Conservation (phyloP, 2,888 invertebrate genomes). For the Camptogramma bilineatum region DNA sequence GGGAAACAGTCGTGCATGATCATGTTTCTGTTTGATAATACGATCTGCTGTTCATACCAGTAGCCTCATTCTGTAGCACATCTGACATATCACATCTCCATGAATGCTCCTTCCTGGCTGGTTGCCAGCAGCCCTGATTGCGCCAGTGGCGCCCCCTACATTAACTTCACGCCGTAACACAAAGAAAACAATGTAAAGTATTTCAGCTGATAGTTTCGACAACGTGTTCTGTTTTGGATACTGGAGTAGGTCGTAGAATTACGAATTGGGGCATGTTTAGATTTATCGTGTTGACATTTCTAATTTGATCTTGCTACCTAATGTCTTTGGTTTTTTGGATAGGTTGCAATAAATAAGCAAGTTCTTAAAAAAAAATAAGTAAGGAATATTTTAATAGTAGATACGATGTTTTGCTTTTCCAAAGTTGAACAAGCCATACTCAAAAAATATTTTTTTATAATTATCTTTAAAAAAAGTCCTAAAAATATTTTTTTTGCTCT, state of each 20-base stretch:
- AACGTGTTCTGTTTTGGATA: slow-evolving; percentile 37
- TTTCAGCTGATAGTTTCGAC: slow-evolving; percentile 45
- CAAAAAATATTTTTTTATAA: no score
- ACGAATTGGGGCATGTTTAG: background rate
- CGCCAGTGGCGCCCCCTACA: slow-evolving; percentile 50
- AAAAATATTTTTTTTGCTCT: no score
- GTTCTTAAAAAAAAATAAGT: no score
- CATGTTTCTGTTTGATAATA: no score
- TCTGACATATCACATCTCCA: slow-evolving; percentile 44
- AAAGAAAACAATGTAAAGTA: slow-evolving; percentile 47
- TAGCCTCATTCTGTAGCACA: background rate
- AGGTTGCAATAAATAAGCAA: no score
- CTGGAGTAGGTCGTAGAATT: slow-evolving; percentile 19
- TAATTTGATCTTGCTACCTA: background rate
- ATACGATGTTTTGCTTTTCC: no score
- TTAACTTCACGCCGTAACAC: slow-evolving; percentile 49
- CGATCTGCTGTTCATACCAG: background rate
- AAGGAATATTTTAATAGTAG: no score
- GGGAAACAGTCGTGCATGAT: no score
- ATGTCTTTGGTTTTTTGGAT: no score
- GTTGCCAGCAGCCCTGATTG: slow-evolving; percentile 54
- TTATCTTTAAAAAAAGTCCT: no score
- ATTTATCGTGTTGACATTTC: background rate
- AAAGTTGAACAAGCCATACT: no score
- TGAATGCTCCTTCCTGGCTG: slow-evolving; percentile 51